These are phyloP conservation scores for Pteruthius melanotis DNA, from an alignment of 2,113 vertebrate species.

Conservation along the genomic window DNA sequence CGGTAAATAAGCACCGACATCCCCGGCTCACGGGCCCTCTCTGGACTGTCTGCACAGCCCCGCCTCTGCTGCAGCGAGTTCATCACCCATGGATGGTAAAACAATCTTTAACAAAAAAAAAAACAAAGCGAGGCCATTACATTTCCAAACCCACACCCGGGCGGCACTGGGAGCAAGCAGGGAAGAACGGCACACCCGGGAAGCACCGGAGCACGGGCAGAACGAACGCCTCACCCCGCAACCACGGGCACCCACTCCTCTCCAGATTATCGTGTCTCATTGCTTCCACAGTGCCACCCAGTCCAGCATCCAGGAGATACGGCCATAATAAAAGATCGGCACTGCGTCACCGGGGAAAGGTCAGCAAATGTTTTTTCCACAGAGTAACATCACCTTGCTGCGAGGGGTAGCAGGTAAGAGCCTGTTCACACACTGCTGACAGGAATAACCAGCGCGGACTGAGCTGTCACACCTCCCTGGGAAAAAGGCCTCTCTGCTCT, in stretches of 20 bases:
- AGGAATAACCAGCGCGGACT: rapidly evolving
- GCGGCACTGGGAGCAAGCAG: neutral
- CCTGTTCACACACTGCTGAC: neutral
- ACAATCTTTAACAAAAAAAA: neutral
- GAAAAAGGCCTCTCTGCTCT: neutral
- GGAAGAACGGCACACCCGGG: rapidly evolving
- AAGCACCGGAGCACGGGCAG: neutral
- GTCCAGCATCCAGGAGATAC: neutral
- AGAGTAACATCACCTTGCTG: neutral
- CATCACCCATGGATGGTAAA: neutral
- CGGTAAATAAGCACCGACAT: neutral
- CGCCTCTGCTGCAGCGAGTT: neutral
- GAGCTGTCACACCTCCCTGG: rapidly evolving
- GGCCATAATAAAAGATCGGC: neutral
- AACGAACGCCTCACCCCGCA: rapidly evolving
- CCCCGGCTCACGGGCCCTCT: neutral
- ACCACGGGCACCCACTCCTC: rapidly evolving
- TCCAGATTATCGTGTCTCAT: rapidly evolving
- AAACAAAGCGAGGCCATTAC: neutral
- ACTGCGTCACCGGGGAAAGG: neutral
- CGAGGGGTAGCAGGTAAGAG: rapidly evolving
- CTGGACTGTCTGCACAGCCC: neutral
- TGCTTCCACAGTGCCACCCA: neutral
- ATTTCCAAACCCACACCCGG: neutral
- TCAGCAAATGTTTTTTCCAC: neutral